Percentiles rank a stretch among this genome's conserved stretches.
Conservation (phyloP, 2,113 vertebrate species). For the Conger conger region DNA sequence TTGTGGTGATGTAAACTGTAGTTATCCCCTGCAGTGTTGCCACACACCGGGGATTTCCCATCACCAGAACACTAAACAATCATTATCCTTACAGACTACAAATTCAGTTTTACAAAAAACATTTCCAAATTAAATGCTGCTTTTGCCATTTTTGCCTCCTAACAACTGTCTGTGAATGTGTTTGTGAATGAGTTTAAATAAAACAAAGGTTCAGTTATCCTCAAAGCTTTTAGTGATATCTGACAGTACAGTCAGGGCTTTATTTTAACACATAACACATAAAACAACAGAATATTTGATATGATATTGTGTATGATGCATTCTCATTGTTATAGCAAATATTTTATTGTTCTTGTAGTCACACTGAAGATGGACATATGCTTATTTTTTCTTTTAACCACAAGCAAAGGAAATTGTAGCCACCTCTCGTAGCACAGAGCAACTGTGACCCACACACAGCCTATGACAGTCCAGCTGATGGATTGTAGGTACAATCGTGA, state of each 20-base stretch:
- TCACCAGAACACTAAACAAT: neutral
- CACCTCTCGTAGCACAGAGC: neutral
- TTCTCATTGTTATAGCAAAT: neutral
- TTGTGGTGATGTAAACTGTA: neutral
- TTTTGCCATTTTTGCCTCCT: neutral
- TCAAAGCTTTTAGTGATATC: neutral
- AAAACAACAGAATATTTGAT: neutral
- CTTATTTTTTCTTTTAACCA: neutral
- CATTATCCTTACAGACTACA: neutral
- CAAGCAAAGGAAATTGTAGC: neutral
- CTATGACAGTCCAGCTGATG: neutral
- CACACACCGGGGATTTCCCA: neutral
- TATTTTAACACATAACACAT: neutral
- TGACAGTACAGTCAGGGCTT: neutral
- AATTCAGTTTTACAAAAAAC: neutral
- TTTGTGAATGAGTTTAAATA: neutral
- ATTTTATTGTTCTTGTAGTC: neutral
- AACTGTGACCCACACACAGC: neutral
- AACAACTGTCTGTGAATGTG: neutral
- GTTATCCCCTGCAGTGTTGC: neutral
- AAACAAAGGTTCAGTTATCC: neutral
- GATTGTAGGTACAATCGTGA: neutral
- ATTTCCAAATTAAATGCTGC: neutral
- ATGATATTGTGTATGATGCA: neutral
- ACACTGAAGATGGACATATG: neutral